These are phyloP conservation scores for Sebastes itinus DNA, from an alignment of 2,797 vertebrate species.

Conservation along the genomic window DNA sequence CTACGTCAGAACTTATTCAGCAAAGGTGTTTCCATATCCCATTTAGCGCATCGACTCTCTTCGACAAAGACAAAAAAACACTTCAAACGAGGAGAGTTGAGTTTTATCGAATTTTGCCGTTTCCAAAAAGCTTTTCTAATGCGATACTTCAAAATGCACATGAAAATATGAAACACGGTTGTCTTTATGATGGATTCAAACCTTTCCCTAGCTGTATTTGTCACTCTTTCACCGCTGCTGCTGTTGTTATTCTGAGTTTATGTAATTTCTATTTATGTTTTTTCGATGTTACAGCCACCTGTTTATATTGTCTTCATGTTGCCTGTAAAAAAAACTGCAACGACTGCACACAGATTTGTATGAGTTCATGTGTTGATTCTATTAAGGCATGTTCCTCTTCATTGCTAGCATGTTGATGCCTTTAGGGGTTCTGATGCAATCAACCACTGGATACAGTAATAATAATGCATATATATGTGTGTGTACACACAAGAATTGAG, in stretches of 20 bases:
- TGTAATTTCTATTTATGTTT: neutral
- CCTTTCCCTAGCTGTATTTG: too few relatives aligned
- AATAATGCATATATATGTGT: neutral
- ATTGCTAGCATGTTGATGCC: neutral
- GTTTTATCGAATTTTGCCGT: too few relatives aligned
- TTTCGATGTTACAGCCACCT: neutral
- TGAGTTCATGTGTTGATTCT: neutral
- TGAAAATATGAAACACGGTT: too few relatives aligned
- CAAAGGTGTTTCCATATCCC: too few relatives aligned
- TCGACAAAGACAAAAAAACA: too few relatives aligned
- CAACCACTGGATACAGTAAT: neutral
- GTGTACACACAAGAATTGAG: neutral
- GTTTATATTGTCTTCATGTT: neutral
- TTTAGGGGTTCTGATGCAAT: slow-evolving; percentile 5
- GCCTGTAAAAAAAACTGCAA: neutral
- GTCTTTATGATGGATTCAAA: neutral
- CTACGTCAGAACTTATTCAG: too few relatives aligned
- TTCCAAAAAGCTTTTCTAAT: accelerated
- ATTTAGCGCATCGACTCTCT: too few relatives aligned
- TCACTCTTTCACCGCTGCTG: too few relatives aligned
- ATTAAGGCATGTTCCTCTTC: slow-evolving; percentile 10
- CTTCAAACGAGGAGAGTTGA: too few relatives aligned
- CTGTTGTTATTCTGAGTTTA: neutral
- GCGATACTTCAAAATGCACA: too few relatives aligned
- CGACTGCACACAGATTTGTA: neutral